phyloP scores from a whole-genome alignment of 2,113 vertebrate species.

The Notiomystis cincta region DNA sequence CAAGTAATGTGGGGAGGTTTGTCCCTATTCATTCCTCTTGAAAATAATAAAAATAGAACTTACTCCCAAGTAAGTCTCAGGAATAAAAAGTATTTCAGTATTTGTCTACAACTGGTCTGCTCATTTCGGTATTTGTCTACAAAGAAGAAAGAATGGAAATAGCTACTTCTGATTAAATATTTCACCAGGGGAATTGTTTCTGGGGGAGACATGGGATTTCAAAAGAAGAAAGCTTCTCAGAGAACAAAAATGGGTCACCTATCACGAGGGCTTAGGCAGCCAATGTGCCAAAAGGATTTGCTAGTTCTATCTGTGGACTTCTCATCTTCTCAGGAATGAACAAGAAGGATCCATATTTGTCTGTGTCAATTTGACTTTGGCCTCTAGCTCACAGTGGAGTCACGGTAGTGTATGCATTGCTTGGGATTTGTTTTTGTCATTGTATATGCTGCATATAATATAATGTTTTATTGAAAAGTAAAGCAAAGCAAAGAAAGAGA shows the following conservation, averaged over 20 bases:
- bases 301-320: neutral
- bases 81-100: neutral
- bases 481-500: neutral
- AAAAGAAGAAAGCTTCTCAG: neutral
- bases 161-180: neutral
- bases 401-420: accelerated
- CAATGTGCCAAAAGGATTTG: accelerated
- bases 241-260: neutral
- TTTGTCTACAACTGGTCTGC: neutral
- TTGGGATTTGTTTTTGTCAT: neutral
- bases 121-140: neutral
- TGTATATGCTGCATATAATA: neutral
- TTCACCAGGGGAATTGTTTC: neutral
- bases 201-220: neutral
- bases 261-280: neutral
- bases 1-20: neutral
- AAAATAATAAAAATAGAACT: neutral
- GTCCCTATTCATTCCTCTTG: neutral
- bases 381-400: neutral
- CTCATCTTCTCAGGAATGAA: neutral
- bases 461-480: neutral
- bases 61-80: neutral
- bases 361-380: neutral
- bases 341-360: neutral
- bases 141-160: neutral